Percentiles rank a stretch among this genome's conserved stretches.
These are phyloP conservation scores for Diarsia brunnea DNA, from an alignment of 2,888 invertebrate genomes.

Conservation along the genomic window DNA sequence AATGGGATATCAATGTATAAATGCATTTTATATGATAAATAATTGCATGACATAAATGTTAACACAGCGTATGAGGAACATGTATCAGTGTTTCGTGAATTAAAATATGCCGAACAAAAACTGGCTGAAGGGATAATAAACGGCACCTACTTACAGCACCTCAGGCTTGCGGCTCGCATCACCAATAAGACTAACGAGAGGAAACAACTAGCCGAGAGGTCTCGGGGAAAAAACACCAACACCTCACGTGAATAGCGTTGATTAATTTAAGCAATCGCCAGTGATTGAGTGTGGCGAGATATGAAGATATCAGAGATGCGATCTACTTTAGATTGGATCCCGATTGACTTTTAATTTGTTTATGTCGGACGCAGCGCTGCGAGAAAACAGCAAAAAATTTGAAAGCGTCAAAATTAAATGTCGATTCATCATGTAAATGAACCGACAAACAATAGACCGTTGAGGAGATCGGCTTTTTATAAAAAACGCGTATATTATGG, in stretches of 20 bases:
- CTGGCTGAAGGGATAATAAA: slow-evolving; percentile 47
- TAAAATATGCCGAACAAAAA: slow-evolving; percentile 37
- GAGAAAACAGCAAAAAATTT: slow-evolving; percentile 66
- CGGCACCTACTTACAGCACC: slow-evolving; percentile 28
- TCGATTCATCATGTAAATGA: slow-evolving; percentile 70
- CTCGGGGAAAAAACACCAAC: slow-evolving; percentile 64
- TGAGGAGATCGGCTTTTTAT: slow-evolving; percentile 27
- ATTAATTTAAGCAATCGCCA: slow-evolving; percentile 78
- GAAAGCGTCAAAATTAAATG: slow-evolving; percentile 69
- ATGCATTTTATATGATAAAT: slow-evolving; percentile 29
- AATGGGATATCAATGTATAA: slow-evolving; percentile 15
- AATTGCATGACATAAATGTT: slow-evolving; percentile 38
- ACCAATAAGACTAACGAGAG: slow-evolving; percentile 47
- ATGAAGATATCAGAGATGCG: slow-evolving; percentile 83
- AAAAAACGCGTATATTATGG: slow-evolving; percentile 31
- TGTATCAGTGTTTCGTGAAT: slow-evolving; percentile 23
- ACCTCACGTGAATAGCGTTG: slow-evolving; percentile 71
- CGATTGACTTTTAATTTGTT: slow-evolving; percentile 84
- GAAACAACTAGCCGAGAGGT: slow-evolving; percentile 16
- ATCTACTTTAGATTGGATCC: slow-evolving; percentile 84
- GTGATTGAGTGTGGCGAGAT: slow-evolving; percentile 78
- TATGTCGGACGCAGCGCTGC: slow-evolving; percentile 64
- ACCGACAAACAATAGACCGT: slow-evolving; percentile 59
- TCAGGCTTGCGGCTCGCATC: slow-evolving; percentile 23
- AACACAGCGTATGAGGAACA: slow-evolving; percentile 20